Percentiles rank a stretch among this genome's conserved stretches.
These are phyloP conservation scores for Oscheius sp. DNA, from an alignment of 1,140 invertebrate genomes.

Conservation along the genomic window DNA sequence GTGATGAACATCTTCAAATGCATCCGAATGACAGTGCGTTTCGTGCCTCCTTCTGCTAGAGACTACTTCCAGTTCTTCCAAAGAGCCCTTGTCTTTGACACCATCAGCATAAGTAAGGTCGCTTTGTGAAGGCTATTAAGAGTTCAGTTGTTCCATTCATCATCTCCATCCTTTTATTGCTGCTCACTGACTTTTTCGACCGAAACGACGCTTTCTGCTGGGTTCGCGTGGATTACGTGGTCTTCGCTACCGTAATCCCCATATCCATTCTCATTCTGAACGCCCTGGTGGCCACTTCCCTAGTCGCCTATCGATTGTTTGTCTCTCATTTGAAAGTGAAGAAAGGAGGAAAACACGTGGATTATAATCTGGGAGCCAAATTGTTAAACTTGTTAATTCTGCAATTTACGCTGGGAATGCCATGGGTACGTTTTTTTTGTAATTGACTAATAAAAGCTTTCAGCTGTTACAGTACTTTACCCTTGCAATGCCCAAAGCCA, in stretches of 20 bases:
- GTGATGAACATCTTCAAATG: conserved; percentile 23
- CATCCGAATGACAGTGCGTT: conserved; percentile 8
- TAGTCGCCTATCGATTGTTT: conserved; percentile 25
- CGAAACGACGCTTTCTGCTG: conserved; percentile 35
- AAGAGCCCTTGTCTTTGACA: not conserved
- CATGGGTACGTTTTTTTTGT: conserved; percentile 23
- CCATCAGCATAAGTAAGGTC: not conserved
- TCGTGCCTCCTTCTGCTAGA: conserved; percentile 1
- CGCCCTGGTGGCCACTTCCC: conserved; percentile 17
- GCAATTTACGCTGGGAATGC: conserved; percentile 36
- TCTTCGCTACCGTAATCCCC: conserved; percentile 30
- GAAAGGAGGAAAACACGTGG: not conserved
- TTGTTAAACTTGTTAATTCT: conserved; percentile 24
- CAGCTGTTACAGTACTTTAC: conserved; percentile 50
- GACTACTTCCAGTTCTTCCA: conserved; percentile 5
- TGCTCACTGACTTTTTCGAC: conserved; percentile 31
- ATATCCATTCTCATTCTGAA: conserved; percentile 21
- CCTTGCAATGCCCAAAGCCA: conserved; percentile 43
- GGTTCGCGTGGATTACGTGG: conserved; percentile 32
- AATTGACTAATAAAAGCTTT: conserved; percentile 5
- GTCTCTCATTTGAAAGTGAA: not conserved
- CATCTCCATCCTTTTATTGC: conserved; percentile 8
- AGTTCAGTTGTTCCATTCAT: conserved; percentile 17
- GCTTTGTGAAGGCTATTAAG: not conserved
- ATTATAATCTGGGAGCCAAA: conserved; percentile 23